A percentile compares a stretch with the other conserved stretches of the same genome.
phyloP scores from a whole-genome alignment of 2,888 invertebrate genomes.

The Mimas tiliae region DNA sequence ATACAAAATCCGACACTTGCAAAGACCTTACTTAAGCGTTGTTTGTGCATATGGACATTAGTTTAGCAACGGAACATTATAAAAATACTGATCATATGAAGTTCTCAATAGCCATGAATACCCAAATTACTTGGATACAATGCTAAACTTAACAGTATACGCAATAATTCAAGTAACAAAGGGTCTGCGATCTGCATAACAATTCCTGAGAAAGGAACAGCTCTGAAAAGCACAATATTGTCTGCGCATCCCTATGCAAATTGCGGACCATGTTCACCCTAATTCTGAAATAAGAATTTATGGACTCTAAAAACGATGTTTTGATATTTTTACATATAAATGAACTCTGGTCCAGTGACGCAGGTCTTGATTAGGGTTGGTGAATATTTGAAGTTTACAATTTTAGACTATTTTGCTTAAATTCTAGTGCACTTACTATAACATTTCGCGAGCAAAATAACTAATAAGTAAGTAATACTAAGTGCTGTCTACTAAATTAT shows the following conservation, averaged over 20 bases:
- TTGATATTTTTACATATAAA: conserved; percentile 13
- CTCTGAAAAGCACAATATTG: conserved; percentile 41
- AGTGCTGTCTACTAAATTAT: no score
- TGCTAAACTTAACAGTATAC: not conserved
- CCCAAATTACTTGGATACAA: not conserved
- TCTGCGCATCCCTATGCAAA: conserved; percentile 44
- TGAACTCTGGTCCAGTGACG: not conserved
- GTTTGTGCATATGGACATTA: no score
- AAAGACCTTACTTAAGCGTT: no score
- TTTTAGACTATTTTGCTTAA: no score
- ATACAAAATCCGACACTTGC: no score
- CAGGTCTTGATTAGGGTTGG: not conserved
- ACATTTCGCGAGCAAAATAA: no score
- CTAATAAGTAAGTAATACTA: no score
- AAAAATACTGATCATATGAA: no score
- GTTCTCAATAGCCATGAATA: no score
- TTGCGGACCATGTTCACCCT: conserved; percentile 34
- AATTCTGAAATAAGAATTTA: conserved; percentile 37
- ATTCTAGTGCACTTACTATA: not conserved
- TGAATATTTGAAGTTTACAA: not conserved
- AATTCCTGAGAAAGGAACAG: conserved; percentile 33
- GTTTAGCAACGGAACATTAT: no score
- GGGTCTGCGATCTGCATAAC: conserved; percentile 44
- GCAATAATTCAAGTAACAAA: conserved; percentile 9
- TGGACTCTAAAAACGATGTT: conserved; percentile 23